These are phyloP conservation scores for Amazona vittata DNA, from an alignment of 2,113 vertebrate species.

Conservation along the genomic window DNA sequence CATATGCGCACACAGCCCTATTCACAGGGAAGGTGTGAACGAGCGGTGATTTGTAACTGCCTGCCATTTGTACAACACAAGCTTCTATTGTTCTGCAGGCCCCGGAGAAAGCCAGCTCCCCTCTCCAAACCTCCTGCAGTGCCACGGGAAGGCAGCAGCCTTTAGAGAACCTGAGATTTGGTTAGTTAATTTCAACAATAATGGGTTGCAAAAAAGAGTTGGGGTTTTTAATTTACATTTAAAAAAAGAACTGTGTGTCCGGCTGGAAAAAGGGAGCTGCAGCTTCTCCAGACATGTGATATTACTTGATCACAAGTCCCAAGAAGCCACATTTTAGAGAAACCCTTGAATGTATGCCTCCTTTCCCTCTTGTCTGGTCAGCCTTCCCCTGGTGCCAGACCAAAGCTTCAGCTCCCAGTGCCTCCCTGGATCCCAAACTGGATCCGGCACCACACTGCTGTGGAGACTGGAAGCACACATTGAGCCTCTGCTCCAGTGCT, in stretches of 20 bases:
- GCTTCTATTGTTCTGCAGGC: slow-evolving; percentile 1
- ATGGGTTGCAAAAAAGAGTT: background rate
- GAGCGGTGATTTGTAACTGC: slow-evolving; percentile 4
- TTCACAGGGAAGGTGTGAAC: background rate
- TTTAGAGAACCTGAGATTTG: background rate
- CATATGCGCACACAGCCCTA: slow-evolving; percentile 3
- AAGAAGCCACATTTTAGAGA: background rate
- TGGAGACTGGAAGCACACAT: background rate
- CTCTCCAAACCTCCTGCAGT: background rate
- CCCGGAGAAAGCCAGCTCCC: background rate
- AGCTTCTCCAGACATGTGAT: background rate
- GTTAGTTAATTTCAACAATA: background rate
- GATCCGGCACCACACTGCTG: accelerated
- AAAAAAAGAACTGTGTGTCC: background rate
- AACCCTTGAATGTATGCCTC: background rate
- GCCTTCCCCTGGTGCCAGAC: background rate
- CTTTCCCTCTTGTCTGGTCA: background rate
- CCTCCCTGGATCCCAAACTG: background rate
- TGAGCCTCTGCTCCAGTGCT: background rate
- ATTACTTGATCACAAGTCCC: background rate
- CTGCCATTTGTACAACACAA: background rate
- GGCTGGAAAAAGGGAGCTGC: background rate
- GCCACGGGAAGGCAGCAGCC: background rate
- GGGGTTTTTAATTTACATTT: background rate
- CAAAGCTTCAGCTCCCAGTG: background rate